Evolutionary conservation across 64 coral and sea anemone species (phyloP), one percentile per base, ranked within the genome.

Genomic region (Montipora sp.): DNA sequence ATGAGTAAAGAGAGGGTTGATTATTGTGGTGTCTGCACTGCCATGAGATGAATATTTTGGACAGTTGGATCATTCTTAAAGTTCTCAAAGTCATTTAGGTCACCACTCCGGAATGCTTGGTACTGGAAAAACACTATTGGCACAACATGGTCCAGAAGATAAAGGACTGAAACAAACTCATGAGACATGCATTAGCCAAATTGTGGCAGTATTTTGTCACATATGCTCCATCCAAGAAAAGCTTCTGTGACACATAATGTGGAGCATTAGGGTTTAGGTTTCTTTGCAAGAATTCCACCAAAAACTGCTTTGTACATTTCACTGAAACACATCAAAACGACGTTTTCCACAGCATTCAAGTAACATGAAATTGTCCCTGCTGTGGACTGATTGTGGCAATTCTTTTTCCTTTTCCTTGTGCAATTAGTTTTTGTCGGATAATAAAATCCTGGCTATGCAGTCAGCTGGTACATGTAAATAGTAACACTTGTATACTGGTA

Each of bases 1-100:
- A 67, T 88, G 13, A 88, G 85, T 9, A 75, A 88, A 53, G 85
- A 75, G 0, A 88, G 7, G 69, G 85, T 88, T 88, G 85, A 53
- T 88, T 88, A 11, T 88, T 75, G 19, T 87, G 73, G 85, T 75
- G 85, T 51, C 14, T 75, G n/a, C 69, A 21, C 7, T 88, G 47
- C 85, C 85, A 88, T 14, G 68, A 53, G 15, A 88, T 88, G 51
- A 86, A 86, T 47, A 86, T 19, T 11, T 68, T 86, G 16, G 85
- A 36, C 12, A 88, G 69, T 57, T 75, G 85, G 3, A 13, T 48
- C 69, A 88, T 88, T 22, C 36, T 36, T 36, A 36, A 88, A 75
- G 2, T 19, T 50, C 13, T 88, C 68, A 75, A 50, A 88, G 11
- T 51, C 69, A 5, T 75, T 51, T 7, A 88, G 47, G 21, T 88